A percentile compares a stretch with the other conserved stretches of the same genome.
Conservation (phyloP, 2,797 vertebrate species). For the Notolabrus celidotus region DNA sequence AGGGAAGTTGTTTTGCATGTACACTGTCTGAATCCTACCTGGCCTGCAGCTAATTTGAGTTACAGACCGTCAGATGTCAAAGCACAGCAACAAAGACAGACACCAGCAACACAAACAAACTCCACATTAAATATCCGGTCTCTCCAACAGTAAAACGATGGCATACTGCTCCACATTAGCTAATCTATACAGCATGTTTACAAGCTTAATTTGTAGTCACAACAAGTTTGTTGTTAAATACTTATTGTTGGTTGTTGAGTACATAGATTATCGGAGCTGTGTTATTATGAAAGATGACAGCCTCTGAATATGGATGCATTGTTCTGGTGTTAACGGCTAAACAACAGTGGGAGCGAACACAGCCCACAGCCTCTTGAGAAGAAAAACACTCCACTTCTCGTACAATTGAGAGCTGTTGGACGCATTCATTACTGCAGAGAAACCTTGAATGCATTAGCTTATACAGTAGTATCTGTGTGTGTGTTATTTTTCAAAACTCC, state of each 20-base stretch:
- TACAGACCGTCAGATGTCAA: constrained; percentile 1
- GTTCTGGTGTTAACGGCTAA: constrained; percentile 10
- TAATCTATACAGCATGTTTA: background rate
- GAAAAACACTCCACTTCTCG: constrained; percentile 29
- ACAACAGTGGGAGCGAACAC: constrained; percentile 23
- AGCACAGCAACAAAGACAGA: background rate
- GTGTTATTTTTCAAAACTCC: constrained; percentile 33
- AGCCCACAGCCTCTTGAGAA: constrained; percentile 13
- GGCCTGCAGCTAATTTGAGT: background rate
- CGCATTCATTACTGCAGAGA: constrained; percentile 33
- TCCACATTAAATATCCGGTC: constrained; percentile 3
- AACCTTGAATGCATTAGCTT: constrained; percentile 35
- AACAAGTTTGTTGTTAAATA: background rate
- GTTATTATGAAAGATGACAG: constrained; percentile 13
- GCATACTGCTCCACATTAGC: background rate
- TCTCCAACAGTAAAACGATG: background rate
- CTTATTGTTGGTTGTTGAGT: background rate
- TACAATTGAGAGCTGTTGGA: constrained; percentile 15
- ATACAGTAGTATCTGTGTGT: background rate
- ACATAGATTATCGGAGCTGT: background rate
- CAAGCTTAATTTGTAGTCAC: constrained; percentile 2
- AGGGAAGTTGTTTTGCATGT: too few species aligned
- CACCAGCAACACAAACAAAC: background rate
- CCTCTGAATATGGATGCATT: background rate
- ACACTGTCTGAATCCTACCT: too few species aligned